Base-by-base conservation (phyloP, 1,140 invertebrate genomes). In the Heliconius hermathena region DNA sequence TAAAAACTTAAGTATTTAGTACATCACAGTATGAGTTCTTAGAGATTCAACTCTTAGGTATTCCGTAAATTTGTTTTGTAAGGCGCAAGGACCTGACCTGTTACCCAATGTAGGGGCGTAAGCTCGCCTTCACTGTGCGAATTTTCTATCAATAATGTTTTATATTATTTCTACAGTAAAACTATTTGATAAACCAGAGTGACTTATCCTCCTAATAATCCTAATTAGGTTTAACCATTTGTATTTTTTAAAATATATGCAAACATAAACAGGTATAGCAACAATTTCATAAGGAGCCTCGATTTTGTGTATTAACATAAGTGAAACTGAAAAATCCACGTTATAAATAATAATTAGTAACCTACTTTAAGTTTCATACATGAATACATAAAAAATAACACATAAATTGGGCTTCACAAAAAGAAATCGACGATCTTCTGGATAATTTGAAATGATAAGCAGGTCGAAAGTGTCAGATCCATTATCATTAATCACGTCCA, bases 401-500 rank as follows among this genome's bases (percentile, higher is more conserved):
- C 49, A 18, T 20, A 20, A 16, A 20, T 52, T 52, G 16, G 16
- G 2, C 1, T 49, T 16, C 26, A 71, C n/a, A 33, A 57, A 57
- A 57, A 36, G 71, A 78, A 78, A 73, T 78, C 77, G 20, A 57
- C 20, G 8, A 57, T 3, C 54, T 57, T 57, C 20, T 57, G 20
- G 20, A 8, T 57, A 54, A 6, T 54, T 54, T 20, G 16, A 54
- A 66, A 36, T 36, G 74, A 73, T 80, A 80, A 80, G 71, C 70
- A 36, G 22, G 71, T 73, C 49, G 75, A 77, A 80, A 76, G 75
- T 77, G 57, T 33, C 71, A 77, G 72, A 78, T 79, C 49, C 75
- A 81, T 81, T 74, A 74, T 57, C 79, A 81, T 81, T 78, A 79
- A 83, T 81, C 80, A 82, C 46, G 66, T 73, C 72, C 77, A 75